Evolutionary conservation across 2,797 vertebrate species (phyloP).

Genomic region (Calcarius lapponicus): DNA sequence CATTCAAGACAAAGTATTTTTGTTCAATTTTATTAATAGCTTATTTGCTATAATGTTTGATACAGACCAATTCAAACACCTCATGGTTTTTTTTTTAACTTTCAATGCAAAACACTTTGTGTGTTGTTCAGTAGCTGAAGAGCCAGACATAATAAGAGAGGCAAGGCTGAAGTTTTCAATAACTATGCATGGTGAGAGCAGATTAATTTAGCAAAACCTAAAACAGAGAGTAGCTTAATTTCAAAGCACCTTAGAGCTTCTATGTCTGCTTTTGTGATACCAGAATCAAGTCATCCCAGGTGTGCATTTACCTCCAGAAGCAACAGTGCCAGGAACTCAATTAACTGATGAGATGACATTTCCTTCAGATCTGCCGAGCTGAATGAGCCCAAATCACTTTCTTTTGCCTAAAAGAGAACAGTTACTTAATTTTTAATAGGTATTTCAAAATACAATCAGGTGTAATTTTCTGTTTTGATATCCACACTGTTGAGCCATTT

Average conservation of each 20-base stretch:
- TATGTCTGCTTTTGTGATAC: neutral
- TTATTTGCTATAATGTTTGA: neutral
- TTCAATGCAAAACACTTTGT: neutral
- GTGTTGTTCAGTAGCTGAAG: neutral
- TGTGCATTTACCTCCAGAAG: slow-evolving; percentile 82
- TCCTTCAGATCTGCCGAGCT: slow-evolving; percentile 80
- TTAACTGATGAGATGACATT: slow-evolving; percentile 90
- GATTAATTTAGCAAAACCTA: neutral
- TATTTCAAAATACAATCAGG: neutral
- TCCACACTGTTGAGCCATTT: neutral
- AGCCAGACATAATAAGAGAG: neutral
- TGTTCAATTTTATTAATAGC: neutral
- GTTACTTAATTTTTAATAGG: neutral
- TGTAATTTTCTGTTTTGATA: neutral
- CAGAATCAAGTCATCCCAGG: neutral
- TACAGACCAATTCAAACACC: neutral
- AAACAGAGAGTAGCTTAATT: neutral
- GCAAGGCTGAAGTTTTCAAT: neutral
- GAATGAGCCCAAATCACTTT: slow-evolving; percentile 83
- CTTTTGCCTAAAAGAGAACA: slow-evolving; percentile 80
- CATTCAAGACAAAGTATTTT: neutral
- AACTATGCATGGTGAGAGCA: neutral
- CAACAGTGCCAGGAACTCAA: slow-evolving; percentile 90
- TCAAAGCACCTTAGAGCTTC: neutral
- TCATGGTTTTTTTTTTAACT: neutral